Evolutionary conservation across 2,888 invertebrate genomes (phyloP).

Genomic region (Drosophila barbarae): DNA sequence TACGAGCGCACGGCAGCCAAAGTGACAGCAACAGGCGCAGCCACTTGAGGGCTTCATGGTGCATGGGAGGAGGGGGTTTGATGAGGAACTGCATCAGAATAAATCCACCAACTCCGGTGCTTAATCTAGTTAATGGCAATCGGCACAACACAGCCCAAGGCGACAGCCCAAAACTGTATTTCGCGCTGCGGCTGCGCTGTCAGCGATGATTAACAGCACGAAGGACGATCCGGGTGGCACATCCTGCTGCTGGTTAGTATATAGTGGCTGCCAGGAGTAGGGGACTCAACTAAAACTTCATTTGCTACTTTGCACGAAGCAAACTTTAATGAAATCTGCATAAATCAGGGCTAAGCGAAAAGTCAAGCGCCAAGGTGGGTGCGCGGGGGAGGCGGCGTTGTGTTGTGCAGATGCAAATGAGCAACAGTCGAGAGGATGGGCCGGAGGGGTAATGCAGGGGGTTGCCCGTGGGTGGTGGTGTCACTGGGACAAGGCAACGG

Average conservation of each 20-base stretch:
- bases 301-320: slow-evolving; percentile 60
- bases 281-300: slow-evolving; percentile 61
- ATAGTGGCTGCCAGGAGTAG: neutral
- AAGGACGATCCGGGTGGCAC: slow-evolving; percentile 60
- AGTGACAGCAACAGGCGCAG: slow-evolving; percentile 65
- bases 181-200: slow-evolving; percentile 66
- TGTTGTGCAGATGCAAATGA: slow-evolving; percentile 67
- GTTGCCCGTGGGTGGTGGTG: slow-evolving; percentile 14
- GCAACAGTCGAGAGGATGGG: slow-evolving; percentile 45
- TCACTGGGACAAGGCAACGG: slow-evolving; percentile 19
- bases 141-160: slow-evolving; percentile 34
- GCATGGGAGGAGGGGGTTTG: neutral
- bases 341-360: slow-evolving; percentile 68
- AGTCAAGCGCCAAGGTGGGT: slow-evolving; percentile 21
- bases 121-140: slow-evolving; percentile 66
- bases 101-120: slow-evolving; percentile 40
- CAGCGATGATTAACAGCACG: slow-evolving; percentile 76
- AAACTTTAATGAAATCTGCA: slow-evolving; percentile 73
- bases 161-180: slow-evolving; percentile 55
- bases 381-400: neutral
- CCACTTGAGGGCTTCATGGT: slow-evolving; percentile 43
- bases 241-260: neutral
- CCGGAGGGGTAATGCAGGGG: slow-evolving; percentile 6
- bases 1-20: slow-evolving; percentile 27
- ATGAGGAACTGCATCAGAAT: slow-evolving; percentile 5